Evolutionary conservation across 2,797 vertebrate genomes (phyloP), one percentile per base, ranked within the genome.

Genomic region (Mormyrops boulengeri): DNA sequence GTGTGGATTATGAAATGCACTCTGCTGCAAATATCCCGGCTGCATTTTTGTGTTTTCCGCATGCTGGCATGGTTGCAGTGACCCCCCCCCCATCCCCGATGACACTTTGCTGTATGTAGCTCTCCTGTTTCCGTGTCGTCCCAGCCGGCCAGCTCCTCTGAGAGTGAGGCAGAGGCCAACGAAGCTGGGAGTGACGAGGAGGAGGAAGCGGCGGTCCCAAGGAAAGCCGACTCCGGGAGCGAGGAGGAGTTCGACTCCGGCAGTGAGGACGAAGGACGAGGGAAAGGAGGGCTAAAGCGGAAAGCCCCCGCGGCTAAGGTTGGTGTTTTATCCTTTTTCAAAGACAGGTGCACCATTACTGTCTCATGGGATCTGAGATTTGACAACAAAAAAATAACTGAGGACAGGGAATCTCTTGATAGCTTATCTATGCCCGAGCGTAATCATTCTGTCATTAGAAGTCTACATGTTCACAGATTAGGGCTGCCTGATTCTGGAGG

Each of bases 141-240:
- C 87, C 90, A 99, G 98, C 97, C 98, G 0, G 95, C 95, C 0
- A 99, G 97, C 92, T 99, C 98, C 38, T 99, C 98, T 0, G 98
- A 99, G 93, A 99, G 98, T 0, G 98, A 99, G 9, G 94, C 93
- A 0, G 93, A 95, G 0, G 97, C 96, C 52, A 96, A 97, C 0
- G 97, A 98, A 73, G 96, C 95, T 0, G 96, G 95, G 44, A 97
- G 96, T 0, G 95, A 87, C 69, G 62, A 30, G 1, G 95, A 95
- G 0, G 94, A 95, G 34, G 95, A 95, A 89, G 94, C 93, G 0
- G 91, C 94, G 0, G 94, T 94, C 17, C 91, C 96, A 0, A 95
- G 89, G 90, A 96, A 96, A 89, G 94, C 95, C 0, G 93, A 96
- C 0, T 94, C 95, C 0, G 97, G 94, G 80, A 98, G 97, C 0